Evolutionary conservation across 2,888 invertebrate species (phyloP).

Genomic region (Xestia c-nigrum): DNA sequence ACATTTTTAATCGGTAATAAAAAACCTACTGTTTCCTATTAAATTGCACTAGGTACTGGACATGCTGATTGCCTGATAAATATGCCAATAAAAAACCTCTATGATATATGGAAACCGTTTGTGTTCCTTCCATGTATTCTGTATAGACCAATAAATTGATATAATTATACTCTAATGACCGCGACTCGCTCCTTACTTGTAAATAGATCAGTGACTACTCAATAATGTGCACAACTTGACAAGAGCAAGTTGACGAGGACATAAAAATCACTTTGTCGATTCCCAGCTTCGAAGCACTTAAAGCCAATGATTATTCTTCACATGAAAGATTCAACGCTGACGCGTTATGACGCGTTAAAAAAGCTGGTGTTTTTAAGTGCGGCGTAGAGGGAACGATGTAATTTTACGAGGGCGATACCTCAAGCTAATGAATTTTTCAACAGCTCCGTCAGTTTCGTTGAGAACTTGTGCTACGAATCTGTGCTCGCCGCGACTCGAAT

Average conservation of each 20-base stretch:
- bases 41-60: too few species aligned
- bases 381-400: constrained; percentile 69
- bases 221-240: constrained; percentile 7
- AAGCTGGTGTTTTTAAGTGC: constrained; percentile 71
- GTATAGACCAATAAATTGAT: background rate
- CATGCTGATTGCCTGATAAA: too few species aligned
- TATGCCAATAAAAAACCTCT: too few species aligned
- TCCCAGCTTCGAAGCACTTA: constrained; percentile 3
- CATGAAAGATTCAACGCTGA: constrained; percentile 84
- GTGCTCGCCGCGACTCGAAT: constrained; percentile 24
- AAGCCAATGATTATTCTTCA: constrained; percentile 72
- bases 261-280: constrained; percentile 11
- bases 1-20: too few species aligned
- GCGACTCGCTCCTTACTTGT: background rate
- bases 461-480: constrained; percentile 54
- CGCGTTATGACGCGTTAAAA: constrained; percentile 76
- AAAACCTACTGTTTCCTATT: too few species aligned
- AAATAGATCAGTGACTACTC: background rate
- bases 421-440: constrained; percentile 69
- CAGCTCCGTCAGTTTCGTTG: constrained; percentile 65
- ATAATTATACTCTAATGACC: background rate
- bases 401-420: constrained; percentile 74
- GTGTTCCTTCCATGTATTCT: too few species aligned
- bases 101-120: too few species aligned
- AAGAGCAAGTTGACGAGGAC: constrained; percentile 4